Conservation (phyloP, 2,888 invertebrate species). For the Tinea pellionella region DNA sequence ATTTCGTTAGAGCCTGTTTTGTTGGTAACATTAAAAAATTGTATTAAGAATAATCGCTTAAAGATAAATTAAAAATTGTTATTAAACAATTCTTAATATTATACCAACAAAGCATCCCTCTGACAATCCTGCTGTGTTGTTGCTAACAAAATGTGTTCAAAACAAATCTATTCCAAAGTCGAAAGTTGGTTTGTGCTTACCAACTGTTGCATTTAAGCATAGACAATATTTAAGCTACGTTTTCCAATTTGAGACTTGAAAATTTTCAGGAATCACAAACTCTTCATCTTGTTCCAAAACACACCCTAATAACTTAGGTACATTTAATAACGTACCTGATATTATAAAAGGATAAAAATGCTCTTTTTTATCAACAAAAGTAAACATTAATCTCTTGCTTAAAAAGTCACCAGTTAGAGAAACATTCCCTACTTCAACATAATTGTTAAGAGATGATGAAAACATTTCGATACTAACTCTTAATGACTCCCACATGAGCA, state of each 20-base stretch:
- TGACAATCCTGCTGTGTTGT: too few species aligned
- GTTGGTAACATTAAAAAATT: too few species aligned
- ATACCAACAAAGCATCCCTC: too few species aligned
- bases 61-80: too few species aligned
- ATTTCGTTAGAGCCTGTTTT: too few species aligned
- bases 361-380: slow-evolving; percentile 69
- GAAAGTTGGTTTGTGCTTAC: too few species aligned
- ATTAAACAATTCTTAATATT: too few species aligned
- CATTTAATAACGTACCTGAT: slow-evolving; percentile 78
- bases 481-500: slow-evolving; percentile 75
- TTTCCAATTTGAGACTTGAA: slow-evolving; percentile 39
- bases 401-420: slow-evolving; percentile 79
- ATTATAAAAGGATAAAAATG: slow-evolving; percentile 75
- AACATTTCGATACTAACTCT: slow-evolving; percentile 79
- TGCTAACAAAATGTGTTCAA: too few species aligned
- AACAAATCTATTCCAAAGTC: too few species aligned
- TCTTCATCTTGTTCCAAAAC: slow-evolving; percentile 72
- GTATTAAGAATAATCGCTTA: too few species aligned
- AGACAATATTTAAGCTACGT: not conserved
- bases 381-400: slow-evolving; percentile 81
- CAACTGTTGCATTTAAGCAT: too few species aligned
- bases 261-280: slow-evolving; percentile 40
- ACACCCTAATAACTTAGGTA: slow-evolving; percentile 80
- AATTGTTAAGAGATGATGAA: slow-evolving; percentile 72
- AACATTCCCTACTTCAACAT: slow-evolving; percentile 80